Conservation (phyloP, 2,888 invertebrate genomes). For the Caenorhabditis sp. region DNA sequence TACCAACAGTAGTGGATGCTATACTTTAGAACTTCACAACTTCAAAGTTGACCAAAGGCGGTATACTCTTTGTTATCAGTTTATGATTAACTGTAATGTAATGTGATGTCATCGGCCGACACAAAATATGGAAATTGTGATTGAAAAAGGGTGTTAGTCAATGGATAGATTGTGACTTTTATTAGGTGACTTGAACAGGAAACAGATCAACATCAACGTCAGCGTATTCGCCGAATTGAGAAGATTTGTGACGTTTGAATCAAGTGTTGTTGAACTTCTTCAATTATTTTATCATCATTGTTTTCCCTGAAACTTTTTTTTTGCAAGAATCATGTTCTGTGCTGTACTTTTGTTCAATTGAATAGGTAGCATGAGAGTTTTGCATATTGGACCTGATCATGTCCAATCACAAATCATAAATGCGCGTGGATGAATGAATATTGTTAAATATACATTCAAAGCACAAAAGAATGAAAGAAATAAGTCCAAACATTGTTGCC, state of each 20-base stretch:
- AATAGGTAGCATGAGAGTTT: too few species aligned
- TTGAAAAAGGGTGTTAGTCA: neutral
- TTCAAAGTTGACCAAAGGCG: too few species aligned
- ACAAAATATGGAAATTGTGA: neutral
- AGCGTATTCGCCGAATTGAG: neutral
- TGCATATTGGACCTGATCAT: neutral
- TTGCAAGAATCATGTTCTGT: too few species aligned
- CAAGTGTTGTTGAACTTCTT: neutral
- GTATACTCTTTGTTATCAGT: neutral
- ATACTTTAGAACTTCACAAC: too few species aligned
- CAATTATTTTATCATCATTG: neutral
- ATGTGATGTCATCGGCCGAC: neutral
- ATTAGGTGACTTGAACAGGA: neutral
- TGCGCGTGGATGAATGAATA: conserved; percentile 23
- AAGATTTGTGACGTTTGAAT: neutral
- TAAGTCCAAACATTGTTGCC: conserved; percentile 41
- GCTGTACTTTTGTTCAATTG: too few species aligned
- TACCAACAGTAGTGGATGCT: neutral
- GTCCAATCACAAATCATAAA: conserved; percentile 13
- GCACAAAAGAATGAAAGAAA: conserved; percentile 33
- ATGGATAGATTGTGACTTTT: neutral
- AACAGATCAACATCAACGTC: neutral
- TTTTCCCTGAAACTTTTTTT: neutral
- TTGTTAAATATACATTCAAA: conserved; percentile 12
- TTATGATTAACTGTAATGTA: too few species aligned